Conservation (phyloP, 64 coral and sea anemone species). For the Platygyra sinensis region DNA sequence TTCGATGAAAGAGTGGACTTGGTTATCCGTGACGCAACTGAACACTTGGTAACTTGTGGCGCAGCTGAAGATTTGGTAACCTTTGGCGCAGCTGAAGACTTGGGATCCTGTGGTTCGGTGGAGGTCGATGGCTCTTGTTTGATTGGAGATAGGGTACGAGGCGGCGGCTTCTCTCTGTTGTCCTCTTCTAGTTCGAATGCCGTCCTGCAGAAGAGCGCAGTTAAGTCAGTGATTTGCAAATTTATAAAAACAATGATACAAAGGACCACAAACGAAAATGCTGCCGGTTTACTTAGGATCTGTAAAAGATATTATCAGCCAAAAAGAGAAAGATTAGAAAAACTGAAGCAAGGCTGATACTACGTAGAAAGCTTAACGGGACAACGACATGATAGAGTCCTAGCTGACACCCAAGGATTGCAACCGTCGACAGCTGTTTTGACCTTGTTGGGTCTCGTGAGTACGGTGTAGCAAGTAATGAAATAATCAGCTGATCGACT, state of each 20-base stretch:
- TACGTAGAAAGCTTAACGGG: slow-evolving; percentile 5
- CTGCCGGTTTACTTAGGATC: no score
- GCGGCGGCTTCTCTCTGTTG: neutral
- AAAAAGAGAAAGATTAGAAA: no score
- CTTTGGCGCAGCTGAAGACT: no score
- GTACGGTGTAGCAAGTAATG: neutral
- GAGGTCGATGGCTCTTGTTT: neutral
- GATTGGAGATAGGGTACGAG: neutral
- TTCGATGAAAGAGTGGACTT: neutral
- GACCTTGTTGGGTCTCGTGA: neutral
- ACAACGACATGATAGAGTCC: neutral
- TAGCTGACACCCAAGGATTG: neutral
- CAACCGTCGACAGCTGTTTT: neutral
- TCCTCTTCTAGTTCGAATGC: neutral
- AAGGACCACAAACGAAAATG: no score
- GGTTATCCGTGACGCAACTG: neutral
- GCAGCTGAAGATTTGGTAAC: no score
- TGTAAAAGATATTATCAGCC: no score
- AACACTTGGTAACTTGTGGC: neutral
- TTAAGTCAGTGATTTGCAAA: neutral
- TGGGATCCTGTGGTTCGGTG: neutral
- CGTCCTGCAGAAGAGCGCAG: neutral
- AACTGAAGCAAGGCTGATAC: neutral
- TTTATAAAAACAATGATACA: no score
- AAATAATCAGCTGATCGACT: no score